Evolutionary conservation across 92 coral and sea anemone species (phyloP), one percentile per base, ranked within the genome.

Genomic region (Anthopleura xanthogrammica): DNA sequence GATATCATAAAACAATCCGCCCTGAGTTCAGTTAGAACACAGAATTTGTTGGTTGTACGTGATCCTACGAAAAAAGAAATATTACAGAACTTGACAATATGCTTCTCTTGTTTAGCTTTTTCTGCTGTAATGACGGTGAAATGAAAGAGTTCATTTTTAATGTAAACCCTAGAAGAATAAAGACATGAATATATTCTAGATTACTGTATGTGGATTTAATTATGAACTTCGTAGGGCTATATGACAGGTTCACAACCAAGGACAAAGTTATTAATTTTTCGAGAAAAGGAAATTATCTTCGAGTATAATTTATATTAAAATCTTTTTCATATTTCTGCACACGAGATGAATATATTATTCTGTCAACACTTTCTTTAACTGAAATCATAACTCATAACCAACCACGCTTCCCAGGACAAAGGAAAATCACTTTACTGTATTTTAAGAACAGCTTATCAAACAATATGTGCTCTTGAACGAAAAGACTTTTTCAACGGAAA

Each of bases 401-500:
- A 68, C 74, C 40, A 68, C 74, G 74, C 74, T 68, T 7, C 41
- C 70, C 14, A 24, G 74, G 16, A 68, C 42, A 68, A 68, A 23
- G 16, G 42, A 29, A 29, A 68, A 68, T 36, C 74, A 68, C 74
- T 68, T 68, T 29, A 29, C 16, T 4, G 74, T 68, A 29, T 29
- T 29, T 29, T 36, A 68, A 62, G 74, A 68, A 68, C 74, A 68
- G 74, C 74, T 36, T 68, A 68, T 36, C 41, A 24, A 68, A 68
- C 74, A 68, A 24, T 68, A 42, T 68, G 74, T 29, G 17, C 74
- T 68, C 74, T 68, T 68, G 74, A 36, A 68, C 72, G 42, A 68
- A 68, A 68, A 19, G 70, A 62, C 29, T 62, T 62, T 19, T 24
- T 62, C 70, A 62, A 5, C 36, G 36, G 29, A 10, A 62, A 68